phyloP scores from a whole-genome alignment of 2,888 invertebrate genomes.

The Automeris io region DNA sequence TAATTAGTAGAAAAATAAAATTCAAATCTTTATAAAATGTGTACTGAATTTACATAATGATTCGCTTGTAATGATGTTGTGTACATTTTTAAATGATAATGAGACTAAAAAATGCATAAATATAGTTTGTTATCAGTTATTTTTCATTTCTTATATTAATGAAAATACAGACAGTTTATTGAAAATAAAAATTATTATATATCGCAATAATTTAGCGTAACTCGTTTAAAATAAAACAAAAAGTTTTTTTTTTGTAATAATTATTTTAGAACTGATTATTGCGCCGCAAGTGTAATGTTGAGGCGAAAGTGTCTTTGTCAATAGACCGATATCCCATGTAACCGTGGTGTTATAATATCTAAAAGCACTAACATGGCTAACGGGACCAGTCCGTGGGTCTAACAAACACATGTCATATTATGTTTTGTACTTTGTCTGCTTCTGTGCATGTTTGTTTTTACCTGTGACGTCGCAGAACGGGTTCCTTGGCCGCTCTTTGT shows the following conservation, averaged over 20 bases:
- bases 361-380: slow-evolving; percentile 39
- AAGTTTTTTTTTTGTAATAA: background rate
- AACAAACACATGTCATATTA: slow-evolving; percentile 17
- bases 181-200: too few relatives aligned
- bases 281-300: slow-evolving; percentile 24
- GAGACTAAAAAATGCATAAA: too few relatives aligned
- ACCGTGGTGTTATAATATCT: slow-evolving; percentile 14
- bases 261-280: background rate
- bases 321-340: slow-evolving; percentile 23
- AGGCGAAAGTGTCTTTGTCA: slow-evolving; percentile 36
- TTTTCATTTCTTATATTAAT: too few relatives aligned
- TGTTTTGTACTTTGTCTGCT: slow-evolving; percentile 48
- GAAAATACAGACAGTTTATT: too few relatives aligned
- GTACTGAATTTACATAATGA: too few relatives aligned
- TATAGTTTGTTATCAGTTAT: too few relatives aligned
- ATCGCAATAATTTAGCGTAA: too few relatives aligned
- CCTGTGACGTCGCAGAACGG: slow-evolving; percentile 29
- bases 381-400: slow-evolving; percentile 34
- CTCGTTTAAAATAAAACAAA: background rate
- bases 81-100: too few relatives aligned
- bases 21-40: too few relatives aligned
- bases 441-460: slow-evolving; percentile 53
- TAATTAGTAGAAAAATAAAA: too few relatives aligned
- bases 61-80: too few relatives aligned
- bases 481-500: slow-evolving; percentile 5